Conservation (phyloP, 2,797 vertebrate species). For the Antrozous pallidus region DNA sequence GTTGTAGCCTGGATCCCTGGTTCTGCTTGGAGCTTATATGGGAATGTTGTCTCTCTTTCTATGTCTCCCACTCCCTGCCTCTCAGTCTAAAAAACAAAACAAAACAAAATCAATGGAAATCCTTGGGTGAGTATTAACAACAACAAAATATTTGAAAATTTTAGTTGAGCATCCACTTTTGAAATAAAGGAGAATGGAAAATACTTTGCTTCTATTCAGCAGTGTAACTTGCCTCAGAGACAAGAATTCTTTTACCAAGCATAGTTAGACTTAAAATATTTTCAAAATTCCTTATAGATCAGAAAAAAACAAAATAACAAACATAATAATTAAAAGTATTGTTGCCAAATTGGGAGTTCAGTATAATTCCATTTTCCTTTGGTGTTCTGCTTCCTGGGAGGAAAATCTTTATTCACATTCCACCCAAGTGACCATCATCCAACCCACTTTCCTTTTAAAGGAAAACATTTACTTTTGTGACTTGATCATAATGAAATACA, state of each 20-base stretch:
- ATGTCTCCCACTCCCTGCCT: too few relatives aligned
- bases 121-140: too few relatives aligned
- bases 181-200: neutral
- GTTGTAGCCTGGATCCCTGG: too few relatives aligned
- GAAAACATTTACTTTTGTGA: constrained; percentile 67
- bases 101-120: too few relatives aligned
- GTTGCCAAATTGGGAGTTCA: constrained; percentile 21
- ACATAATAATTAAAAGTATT: constrained; percentile 46
- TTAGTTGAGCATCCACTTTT: neutral
- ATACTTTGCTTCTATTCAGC: neutral
- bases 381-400: constrained; percentile 6
- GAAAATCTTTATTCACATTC: constrained; percentile 56
- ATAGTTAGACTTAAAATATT: constrained; percentile 25
- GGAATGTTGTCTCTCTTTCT: too few relatives aligned
- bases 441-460: constrained; percentile 69
- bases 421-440: constrained; percentile 43
- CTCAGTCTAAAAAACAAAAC: too few relatives aligned
- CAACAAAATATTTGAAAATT: neutral
- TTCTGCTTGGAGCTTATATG: too few relatives aligned
- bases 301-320: constrained; percentile 40
- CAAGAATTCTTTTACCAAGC: constrained; percentile 31
- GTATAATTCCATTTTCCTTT: constrained; percentile 54
- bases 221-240: neutral
- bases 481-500: constrained; percentile 64
- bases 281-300: constrained; percentile 29